These are phyloP conservation scores for Tolmerus cingulatus DNA, from an alignment of 2,888 invertebrate species.

Conservation along the genomic window DNA sequence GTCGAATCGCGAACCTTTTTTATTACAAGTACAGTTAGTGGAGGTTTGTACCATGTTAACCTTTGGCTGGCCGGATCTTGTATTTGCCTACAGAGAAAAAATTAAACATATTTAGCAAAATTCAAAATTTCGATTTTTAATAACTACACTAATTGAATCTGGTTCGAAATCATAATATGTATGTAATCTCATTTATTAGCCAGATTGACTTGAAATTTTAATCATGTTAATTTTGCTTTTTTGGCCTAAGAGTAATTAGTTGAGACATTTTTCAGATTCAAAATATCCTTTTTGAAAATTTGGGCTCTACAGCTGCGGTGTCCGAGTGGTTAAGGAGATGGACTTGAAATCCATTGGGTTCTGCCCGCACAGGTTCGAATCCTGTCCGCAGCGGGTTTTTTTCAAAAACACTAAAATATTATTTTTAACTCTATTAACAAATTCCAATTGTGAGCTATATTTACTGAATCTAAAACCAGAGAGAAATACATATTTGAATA, in stretches of 20 bases:
- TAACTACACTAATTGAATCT: too few species aligned
- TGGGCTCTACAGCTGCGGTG: constrained; percentile 49
- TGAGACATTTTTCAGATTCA: neutral
- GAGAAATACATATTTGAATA: neutral
- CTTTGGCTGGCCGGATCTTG: constrained; percentile 97
- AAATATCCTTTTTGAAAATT: neutral
- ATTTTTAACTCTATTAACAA: neutral
- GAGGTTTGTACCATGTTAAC: constrained; percentile 96
- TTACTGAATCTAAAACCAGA: neutral
- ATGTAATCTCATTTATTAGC: too few species aligned
- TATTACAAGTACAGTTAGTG: constrained; percentile 94
- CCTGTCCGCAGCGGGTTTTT: constrained; percentile 51
- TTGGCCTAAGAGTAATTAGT: neutral
- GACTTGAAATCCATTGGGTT: constrained; percentile 54
- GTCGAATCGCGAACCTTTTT: constrained; percentile 94
- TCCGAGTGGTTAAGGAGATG: constrained; percentile 54
- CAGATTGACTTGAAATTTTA: too few species aligned
- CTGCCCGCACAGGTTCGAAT: constrained; percentile 54
- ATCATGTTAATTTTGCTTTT: too few species aligned
- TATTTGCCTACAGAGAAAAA: constrained; percentile 76
- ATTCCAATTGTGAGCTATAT: neutral
- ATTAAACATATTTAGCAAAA: neutral
- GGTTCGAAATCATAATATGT: too few species aligned
- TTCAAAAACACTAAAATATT: neutral
- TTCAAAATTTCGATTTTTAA: too few species aligned